A percentile compares a stretch with the other conserved stretches of the same genome.
Evolutionary conservation across 2,797 vertebrate species (phyloP).

Genomic region (Percopsis omiscomaycus): DNA sequence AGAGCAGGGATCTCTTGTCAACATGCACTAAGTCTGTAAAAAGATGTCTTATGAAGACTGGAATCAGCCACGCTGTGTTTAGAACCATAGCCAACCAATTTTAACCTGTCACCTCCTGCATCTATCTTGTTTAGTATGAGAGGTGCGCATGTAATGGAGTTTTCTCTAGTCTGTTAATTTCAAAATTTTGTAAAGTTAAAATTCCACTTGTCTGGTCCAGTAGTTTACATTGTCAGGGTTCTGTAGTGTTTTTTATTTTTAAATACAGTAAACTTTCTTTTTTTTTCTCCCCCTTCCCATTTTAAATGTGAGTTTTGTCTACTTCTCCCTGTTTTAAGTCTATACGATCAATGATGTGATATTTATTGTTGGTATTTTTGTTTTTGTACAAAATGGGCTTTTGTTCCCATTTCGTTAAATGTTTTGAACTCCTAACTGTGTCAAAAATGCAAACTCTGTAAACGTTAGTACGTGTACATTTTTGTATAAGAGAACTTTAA

Average conservation of each 20-base stretch:
- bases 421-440: conserved; percentile 58
- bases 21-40: conserved; percentile 24
- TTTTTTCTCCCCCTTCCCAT: conserved; percentile 51
- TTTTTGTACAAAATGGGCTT: conserved; percentile 58
- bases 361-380: conserved; percentile 63
- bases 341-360: conserved; percentile 58
- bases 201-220: conserved; percentile 42
- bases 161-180: conserved; percentile 43
- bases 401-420: conserved; percentile 39
- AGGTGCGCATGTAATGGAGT: conserved; percentile 45
- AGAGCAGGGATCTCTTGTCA: conserved; percentile 53
- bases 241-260: conserved; percentile 63
- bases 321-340: conserved; percentile 58
- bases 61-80: conserved; percentile 39
- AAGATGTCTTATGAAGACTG: conserved; percentile 34
- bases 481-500: conserved; percentile 74
- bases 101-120: conserved; percentile 50
- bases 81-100: conserved; percentile 37
- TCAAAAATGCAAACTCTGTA: conserved; percentile 63
- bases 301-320: conserved; percentile 31
- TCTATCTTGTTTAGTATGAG: conserved; percentile 39
- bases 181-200: conserved; percentile 24
- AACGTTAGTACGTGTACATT: conserved; percentile 58
- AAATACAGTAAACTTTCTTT: conserved; percentile 17
- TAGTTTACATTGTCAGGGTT: conserved; percentile 59